Conservation (phyloP, 2,888 invertebrate species). For the Thera britannica region DNA sequence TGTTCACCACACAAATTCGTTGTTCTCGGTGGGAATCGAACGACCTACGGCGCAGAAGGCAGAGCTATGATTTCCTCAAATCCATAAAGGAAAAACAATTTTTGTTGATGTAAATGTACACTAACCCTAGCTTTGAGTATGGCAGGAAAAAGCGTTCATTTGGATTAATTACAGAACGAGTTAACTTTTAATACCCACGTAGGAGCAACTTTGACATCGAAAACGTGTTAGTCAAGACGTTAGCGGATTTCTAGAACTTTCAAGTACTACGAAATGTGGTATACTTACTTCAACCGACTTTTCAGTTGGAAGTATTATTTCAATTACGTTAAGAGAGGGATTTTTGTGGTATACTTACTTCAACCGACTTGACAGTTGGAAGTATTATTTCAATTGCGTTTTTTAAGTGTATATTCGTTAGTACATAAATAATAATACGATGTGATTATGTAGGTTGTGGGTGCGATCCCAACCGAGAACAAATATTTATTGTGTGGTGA, state of each 20-base stretch:
- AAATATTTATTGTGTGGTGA: no score
- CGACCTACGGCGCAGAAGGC: no score
- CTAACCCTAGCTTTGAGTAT: slow-evolving; percentile 25
- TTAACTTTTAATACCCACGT: slow-evolving; percentile 48
- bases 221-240: slow-evolving; percentile 18
- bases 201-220: slow-evolving; percentile 43
- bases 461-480: no score
- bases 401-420: no score
- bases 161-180: slow-evolving; percentile 54
- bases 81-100: no score
- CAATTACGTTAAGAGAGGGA: background rate
- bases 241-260: slow-evolving; percentile 11
- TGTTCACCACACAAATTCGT: no score
- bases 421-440: no score
- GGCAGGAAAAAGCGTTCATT: slow-evolving; percentile 44
- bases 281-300: background rate
- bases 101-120: slow-evolving; percentile 4
- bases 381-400: background rate
- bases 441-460: no score
- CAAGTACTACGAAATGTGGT: background rate
- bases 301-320: background rate
- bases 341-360: background rate
- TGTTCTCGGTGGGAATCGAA: no score
- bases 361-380: background rate
- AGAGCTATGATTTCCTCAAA: no score